These are phyloP conservation scores for Camponotus pennsylvanicus DNA, from an alignment of 1,140 invertebrate genomes.

Conservation along the genomic window DNA sequence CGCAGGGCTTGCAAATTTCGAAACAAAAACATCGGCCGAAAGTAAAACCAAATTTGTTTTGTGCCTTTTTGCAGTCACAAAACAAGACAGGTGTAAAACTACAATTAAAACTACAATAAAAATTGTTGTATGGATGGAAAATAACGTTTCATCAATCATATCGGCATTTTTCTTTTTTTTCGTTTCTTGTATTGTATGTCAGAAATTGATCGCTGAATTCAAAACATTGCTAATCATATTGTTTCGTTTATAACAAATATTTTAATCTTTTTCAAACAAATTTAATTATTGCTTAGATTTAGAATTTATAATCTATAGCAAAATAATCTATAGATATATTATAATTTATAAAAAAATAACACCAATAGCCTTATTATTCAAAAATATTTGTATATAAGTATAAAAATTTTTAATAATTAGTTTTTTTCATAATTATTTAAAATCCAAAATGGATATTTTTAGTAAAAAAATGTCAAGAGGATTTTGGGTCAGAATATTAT, in stretches of 20 bases:
- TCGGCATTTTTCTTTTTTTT: constrained; percentile 31
- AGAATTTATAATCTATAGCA: neutral
- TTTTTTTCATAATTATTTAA: neutral
- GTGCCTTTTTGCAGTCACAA: constrained; percentile 29
- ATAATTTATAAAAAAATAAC: neutral
- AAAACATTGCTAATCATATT: neutral
- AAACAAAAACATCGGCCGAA: constrained; percentile 78
- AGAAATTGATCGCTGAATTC: constrained; percentile 29
- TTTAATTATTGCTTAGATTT: constrained; percentile 1
- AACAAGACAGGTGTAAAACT: constrained; percentile 58
- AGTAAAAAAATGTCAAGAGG: neutral
- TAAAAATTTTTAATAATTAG: neutral
- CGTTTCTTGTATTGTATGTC: constrained; percentile 22
- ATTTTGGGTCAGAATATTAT: neutral
- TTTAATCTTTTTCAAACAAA: neutral
- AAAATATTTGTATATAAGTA: neutral
- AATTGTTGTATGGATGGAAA: constrained; percentile 41
- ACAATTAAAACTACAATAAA: constrained; percentile 65
- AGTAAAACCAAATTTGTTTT: constrained; percentile 59
- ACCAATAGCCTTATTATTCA: neutral
- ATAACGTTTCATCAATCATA: constrained; percentile 53
- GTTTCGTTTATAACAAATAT: neutral
- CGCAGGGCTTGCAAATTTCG: constrained; percentile 77
- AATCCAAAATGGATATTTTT: neutral
- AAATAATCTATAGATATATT: no score